Base-by-base conservation (phyloP, 2,888 invertebrate genomes). In the Flabesymbios commensalis region DNA sequence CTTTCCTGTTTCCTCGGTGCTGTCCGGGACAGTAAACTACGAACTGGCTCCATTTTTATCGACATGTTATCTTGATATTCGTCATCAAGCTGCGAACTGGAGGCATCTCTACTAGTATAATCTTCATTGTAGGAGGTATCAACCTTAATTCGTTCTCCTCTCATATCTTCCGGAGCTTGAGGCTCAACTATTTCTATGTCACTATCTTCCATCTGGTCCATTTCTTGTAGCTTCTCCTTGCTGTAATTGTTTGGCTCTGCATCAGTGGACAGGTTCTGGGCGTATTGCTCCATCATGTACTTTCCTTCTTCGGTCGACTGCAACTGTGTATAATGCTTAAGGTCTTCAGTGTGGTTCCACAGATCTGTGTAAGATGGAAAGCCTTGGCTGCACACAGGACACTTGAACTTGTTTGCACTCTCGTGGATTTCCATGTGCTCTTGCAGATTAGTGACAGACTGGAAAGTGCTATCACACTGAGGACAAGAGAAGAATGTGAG, bases 111-210 rank as follows among this genome's bases (percentile, higher is more conserved):
- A n/a, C 10, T 14, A n/a, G 39, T n/a, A 36, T n/a, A 36, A n/a
- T 10, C 39, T 10, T 5, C 10, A 5, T 7, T 17, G n/a, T n/a
- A n/a, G n/a, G n/a, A n/a, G n/a, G n/a, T n/a, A n/a, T n/a, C n/a
- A n/a, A n/a, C n/a, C n/a, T n/a, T n/a, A n/a, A n/a, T n/a, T n/a
- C n/a, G n/a, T n/a, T n/a, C n/a, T 28, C 19, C 10, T 22, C 4
- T 19, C 53, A 36, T 53, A 19, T 10, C 57, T 2, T 43, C 61
- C 1, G 64, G 64, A 3, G 64, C 51, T 26, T 63, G 55, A 2
- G 62, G 64, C 36, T 64, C 58, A 14, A 63, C 64, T 1, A 63
- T 47, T 19, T 61, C 60, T 10, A 55, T 19, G 28, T 63, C 63
- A 43, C 56, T 63, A 28, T 45, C 49, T 2, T 48, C 51, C 1